Percentiles rank a stretch among this genome's conserved stretches.
Conservation (phyloP, 1,140 invertebrate species). For the Pomacea maculata region DNA sequence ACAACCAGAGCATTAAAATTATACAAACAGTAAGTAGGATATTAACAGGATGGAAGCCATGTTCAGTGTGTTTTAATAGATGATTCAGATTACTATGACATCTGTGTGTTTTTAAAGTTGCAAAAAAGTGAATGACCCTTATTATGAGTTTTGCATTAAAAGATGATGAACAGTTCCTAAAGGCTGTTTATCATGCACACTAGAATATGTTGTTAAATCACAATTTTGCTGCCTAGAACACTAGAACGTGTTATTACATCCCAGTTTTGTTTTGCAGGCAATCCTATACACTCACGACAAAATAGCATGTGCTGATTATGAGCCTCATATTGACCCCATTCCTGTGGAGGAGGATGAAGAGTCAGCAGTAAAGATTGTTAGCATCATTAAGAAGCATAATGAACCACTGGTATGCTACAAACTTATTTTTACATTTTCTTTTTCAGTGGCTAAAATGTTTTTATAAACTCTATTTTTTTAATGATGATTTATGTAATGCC, state of each 20-base stretch:
- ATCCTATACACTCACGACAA: constrained; percentile 92
- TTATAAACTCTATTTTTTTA: too few relatives aligned
- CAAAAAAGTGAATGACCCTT: too few relatives aligned
- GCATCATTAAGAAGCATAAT: constrained; percentile 90
- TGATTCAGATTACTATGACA: too few relatives aligned
- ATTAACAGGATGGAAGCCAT: too few relatives aligned
- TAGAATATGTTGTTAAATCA: background rate
- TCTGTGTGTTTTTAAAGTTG: too few relatives aligned
- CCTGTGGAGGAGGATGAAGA: constrained; percentile 85
- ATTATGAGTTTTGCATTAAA: too few relatives aligned
- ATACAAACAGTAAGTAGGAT: too few relatives aligned
- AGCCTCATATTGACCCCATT: constrained; percentile 84
- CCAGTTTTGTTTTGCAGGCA: constrained; percentile 71
- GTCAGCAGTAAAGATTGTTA: constrained; percentile 94
- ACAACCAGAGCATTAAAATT: too few relatives aligned
- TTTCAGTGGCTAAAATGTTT: too few relatives aligned
- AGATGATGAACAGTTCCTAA: background rate
- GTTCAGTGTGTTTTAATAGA: too few relatives aligned
- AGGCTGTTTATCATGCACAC: background rate
- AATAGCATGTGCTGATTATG: constrained; percentile 94
- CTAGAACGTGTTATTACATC: background rate
- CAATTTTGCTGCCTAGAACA: background rate
- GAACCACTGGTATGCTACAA: constrained; percentile 87
- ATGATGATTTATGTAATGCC: too few relatives aligned
- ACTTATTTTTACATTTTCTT: too few relatives aligned